phyloP scores from a whole-genome alignment of 2,113 vertebrate species.

The Crotalus viridis region DNA sequence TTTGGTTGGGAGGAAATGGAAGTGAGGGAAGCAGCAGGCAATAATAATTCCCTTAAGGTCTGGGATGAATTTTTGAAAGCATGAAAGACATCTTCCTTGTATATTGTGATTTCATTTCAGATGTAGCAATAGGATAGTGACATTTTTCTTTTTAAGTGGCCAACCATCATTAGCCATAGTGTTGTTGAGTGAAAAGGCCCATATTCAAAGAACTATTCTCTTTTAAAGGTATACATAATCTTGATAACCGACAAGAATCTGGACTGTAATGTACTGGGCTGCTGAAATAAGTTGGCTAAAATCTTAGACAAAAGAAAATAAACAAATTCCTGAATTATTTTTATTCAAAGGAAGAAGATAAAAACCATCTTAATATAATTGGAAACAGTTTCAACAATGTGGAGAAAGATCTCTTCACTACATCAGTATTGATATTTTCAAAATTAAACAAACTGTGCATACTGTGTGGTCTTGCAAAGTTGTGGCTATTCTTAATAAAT shows the following conservation, averaged over 20 bases:
- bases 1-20: neutral
- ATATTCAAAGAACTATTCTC: neutral
- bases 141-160: neutral
- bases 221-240: neutral
- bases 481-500: neutral
- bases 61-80: neutral
- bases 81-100: neutral
- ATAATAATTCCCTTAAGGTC: neutral
- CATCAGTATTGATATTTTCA: neutral
- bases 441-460: neutral
- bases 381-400: neutral
- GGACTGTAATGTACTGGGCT: neutral
- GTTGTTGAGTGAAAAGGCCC: neutral
- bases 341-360: neutral
- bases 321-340: neutral
- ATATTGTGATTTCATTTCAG: neutral
- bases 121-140: neutral
- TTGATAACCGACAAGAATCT: neutral
- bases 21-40: neutral
- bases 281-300: neutral
- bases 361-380: neutral
- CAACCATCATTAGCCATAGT: neutral
- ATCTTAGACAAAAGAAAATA: neutral
- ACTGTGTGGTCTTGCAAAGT: neutral
- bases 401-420: neutral